Conservation (phyloP, 2,797 vertebrate genomes). For the Gadopsis marmoratus region DNA sequence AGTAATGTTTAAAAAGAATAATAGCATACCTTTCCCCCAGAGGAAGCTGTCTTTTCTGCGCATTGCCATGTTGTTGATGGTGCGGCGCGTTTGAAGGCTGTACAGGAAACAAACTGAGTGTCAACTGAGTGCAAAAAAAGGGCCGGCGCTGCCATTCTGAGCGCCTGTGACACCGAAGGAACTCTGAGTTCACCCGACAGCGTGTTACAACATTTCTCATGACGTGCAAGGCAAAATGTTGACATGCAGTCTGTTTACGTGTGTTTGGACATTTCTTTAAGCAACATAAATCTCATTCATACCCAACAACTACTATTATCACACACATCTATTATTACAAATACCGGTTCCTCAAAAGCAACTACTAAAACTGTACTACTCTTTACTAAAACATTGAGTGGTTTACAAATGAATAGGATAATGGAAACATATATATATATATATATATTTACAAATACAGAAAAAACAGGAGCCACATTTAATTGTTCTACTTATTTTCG, state of each 20-base stretch:
- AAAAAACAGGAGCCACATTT: not conserved
- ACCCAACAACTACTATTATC: not conserved
- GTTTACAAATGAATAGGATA: not conserved
- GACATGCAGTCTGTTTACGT: not conserved
- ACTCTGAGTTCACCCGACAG: conserved; percentile 1
- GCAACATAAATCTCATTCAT: conserved; percentile 19
- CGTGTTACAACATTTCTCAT: conserved; percentile 2
- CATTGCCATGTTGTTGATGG: conserved; percentile 75
- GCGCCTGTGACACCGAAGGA: not conserved
- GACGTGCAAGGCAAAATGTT: conserved; percentile 23
- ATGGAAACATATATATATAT: too few relatives aligned
- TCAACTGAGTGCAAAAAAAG: conserved; percentile 37
- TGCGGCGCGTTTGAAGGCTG: conserved; percentile 61
- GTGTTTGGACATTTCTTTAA: not conserved
- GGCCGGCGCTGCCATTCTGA: conserved; percentile 43
- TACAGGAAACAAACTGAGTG: conserved; percentile 67
- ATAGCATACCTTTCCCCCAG: conserved; percentile 82
- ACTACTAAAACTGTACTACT: not conserved
- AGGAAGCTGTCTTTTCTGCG: conserved; percentile 87
- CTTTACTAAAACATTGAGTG: not conserved
- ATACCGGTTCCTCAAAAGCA: not conserved
- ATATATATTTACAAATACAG: too few relatives aligned
- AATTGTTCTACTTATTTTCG: not conserved
- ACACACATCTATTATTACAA: not conserved
- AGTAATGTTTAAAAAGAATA: not conserved